Evolutionary conservation across 2,888 invertebrate genomes (phyloP), one percentile per base, ranked within the genome.

Genomic region (Druceiella hillmani): DNA sequence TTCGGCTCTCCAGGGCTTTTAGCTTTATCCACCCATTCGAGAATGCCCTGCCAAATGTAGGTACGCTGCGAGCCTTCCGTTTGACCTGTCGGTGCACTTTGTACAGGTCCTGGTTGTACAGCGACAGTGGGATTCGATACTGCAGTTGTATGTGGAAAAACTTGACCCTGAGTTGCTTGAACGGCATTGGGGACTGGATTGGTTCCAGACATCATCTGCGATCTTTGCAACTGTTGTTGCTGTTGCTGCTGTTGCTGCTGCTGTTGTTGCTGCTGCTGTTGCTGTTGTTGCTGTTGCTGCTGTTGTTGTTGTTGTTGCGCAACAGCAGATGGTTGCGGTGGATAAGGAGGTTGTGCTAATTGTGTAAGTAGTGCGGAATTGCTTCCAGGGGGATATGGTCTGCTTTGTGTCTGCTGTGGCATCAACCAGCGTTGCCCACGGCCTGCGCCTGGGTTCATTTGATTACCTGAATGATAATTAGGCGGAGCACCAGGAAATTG

Each of bases 11-110:
- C 74, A 1, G 83, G 76, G 47, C 74, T 75, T 59, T 90, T 91
- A 3, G 81, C 80, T 61, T 93, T 94, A 59, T 94, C 94, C 56
- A 89, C 85, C 91, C 93, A 94, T 63, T 95, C 94, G 20, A 95
- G 68, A 12, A 86, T 73, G 0, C 93, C 93, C 38, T 79, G 79
- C 88, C 88, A 89, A 46, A 79, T 78, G 55, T 64, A 69, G 16
- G 62, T 62, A 20, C 70, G 59, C 47, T 66, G 65, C 13, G 62
- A 52, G 4, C 46, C 46, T 31, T 45, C 41, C 4, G 49, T n/a
- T n/a, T n/a, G n/a, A n/a, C n/a, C n/a, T n/a, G n/a, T n/a, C n/a
- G n/a, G n/a, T n/a, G n/a, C n/a, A n/a, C n/a, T n/a, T n/a, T n/a
- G n/a, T n/a, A n/a, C n/a, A n/a, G n/a, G n/a, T n/a, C n/a, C n/a